Base-by-base conservation (phyloP, 1,140 invertebrate genomes). In the Potamilus streckersoni region DNA sequence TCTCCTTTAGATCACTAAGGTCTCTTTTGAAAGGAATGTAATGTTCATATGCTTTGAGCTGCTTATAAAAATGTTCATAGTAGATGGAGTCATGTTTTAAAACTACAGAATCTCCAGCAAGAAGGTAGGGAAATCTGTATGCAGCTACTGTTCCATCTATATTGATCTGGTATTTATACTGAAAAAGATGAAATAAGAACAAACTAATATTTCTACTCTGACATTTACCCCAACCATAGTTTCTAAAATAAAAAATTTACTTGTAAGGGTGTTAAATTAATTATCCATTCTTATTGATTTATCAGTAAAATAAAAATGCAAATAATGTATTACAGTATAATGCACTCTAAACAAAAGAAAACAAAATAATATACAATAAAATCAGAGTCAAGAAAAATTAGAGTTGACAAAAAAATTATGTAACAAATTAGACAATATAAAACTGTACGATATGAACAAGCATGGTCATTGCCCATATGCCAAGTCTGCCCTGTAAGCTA, bases 61-160 rank as follows among this genome's bases (percentile, higher is more conserved):
- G 90, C 66, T 92, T 90, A 87, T 99, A 99, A 91, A 98, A 99
- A 91, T 96, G 94, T 92, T 99, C 97, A 89, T 97, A 97, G 89
- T 96, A 99, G 27, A 93, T 91, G 0, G 97, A 99, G 65, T 96
- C 93, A 90, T 97, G 96, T 91, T 99, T 99, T 2, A 99, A 91
- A 16, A 98, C 94, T 61, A 97, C 89, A 27, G 95, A 94, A 86
- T 95, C 94, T 15, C 97, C 96, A 73, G 93, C 94, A 71, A 99
- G 88, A 17, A 99, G 91, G 89, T 97, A 98, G 2, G 97, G 97
- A 74, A 98, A 93, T 82, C 97, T 92, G 91, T 98, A 99, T 1
- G 97, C 95, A 63, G 97, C 97, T 27, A 99, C 97, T 73, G 96
- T 97, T 23, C 97, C 97, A 92, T 99, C 97, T 66, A 99, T 93